These are phyloP conservation scores for Pedetes capensis DNA, from an alignment of 2,113 vertebrate genomes.

Conservation along the genomic window DNA sequence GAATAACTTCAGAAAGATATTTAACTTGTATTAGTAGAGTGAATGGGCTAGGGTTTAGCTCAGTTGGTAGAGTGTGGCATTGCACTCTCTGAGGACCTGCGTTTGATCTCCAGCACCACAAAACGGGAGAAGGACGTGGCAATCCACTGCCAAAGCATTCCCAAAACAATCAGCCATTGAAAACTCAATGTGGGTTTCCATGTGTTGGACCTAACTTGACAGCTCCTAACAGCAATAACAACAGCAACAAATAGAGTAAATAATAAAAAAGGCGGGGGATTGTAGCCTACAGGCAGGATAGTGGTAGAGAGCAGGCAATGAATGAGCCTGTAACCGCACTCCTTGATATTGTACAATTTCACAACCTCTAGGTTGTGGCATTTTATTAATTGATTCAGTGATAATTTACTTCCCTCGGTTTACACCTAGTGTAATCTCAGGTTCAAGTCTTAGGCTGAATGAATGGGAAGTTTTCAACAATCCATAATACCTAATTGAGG, in stretches of 20 bases:
- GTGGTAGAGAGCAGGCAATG: fast-evolving
- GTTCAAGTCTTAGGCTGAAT: too few relatives aligned
- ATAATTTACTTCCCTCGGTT: neutral
- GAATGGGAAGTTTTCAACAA: neutral
- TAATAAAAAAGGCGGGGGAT: neutral
- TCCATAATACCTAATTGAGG: neutral
- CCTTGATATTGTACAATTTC: neutral
- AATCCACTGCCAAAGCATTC: too few relatives aligned
- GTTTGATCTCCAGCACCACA: too few relatives aligned
- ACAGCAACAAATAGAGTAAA: neutral
- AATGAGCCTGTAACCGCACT: neutral
- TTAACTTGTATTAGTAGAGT: neutral
- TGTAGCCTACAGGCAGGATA: neutral
- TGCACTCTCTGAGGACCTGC: too few relatives aligned
- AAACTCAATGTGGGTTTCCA: too few relatives aligned
- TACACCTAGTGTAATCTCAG: neutral
- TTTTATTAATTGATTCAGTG: neutral
- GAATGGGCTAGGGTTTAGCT: too few relatives aligned
- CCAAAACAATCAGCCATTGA: too few relatives aligned
- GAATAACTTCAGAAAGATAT: neutral
- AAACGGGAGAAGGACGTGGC: too few relatives aligned
- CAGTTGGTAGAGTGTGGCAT: too few relatives aligned
- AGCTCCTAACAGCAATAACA: too few relatives aligned
- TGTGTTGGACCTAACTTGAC: too few relatives aligned
- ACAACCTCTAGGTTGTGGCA: neutral